Evolutionary conservation across 2,888 invertebrate species (phyloP), one percentile per base, ranked within the genome.

Genomic region (Stenoptilia bipunctidactyla): DNA sequence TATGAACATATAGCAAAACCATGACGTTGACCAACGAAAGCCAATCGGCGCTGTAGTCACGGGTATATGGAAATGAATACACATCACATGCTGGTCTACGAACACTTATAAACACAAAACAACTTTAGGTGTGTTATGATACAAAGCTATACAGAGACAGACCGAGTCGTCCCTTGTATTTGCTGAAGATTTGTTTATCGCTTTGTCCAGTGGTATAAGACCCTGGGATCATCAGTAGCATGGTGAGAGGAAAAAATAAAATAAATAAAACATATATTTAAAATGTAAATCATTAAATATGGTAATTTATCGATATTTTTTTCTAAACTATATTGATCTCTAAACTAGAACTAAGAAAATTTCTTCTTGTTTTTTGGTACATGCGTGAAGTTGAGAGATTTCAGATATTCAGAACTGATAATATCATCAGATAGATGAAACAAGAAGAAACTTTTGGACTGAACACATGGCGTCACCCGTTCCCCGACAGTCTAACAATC

Each of bases 121-220:
- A 58, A 63, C 63, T 56, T 68, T 66, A 56, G 58, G 64, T 56
- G 58, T 58, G 53, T 55, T 61, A 65, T 68, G 66, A 62, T 20
- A 20, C 56, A 66, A 65, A 70, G 69, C 66, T 66, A 67, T 52
- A 64, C 59, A 62, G 71, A 74, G 76, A 77, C 80, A 77, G 77
- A 79, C 82, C 82, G 75, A 75, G 68, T 76, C 74, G 70, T 75
- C 74, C 72, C 74, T 71, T 68, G 73, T 60, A 66, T 72, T 74
- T 69, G 71, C 68, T 69, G 82, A 77, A 55, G 80, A 62, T 79
- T 79, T 76, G 79, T 79, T 82, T 67, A 80, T 82, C 66, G 80
- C 80, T 77, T 77, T 74, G 61, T 80, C 77, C 79, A 80, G 67
- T 66, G 80, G 67, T 68, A 80, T 80, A 66, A 79, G 80, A 76